Base-by-base conservation (phyloP, 2,797 vertebrate genomes). In the Peromyscus aztecus region DNA sequence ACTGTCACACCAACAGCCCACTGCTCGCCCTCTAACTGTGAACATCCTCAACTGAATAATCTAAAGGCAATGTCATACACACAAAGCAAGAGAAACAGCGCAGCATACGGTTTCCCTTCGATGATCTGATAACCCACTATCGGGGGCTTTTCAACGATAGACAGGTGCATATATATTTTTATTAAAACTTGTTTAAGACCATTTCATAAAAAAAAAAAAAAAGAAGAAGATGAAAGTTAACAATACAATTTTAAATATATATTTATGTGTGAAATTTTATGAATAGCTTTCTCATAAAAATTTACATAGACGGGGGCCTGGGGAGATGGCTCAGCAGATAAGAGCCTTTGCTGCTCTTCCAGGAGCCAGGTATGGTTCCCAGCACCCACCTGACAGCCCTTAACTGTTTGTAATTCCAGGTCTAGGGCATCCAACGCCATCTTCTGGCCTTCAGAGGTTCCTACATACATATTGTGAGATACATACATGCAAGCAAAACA, bases 201-300 rank as follows among this genome's bases (percentile, higher is more conserved):
- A 76, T 78, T 90, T 87, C 61, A 65, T 43, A 4, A 43, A 43
- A 43, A 43, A 43, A 43, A 43, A 3, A 52, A 52, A 49, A 46
- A n/a, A 46, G 6, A 90, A 55, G 37, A 61, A 91, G 92, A 52
- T 87, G 92, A 97, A 87, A 34, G 13, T 71, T 87, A 89, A 89
- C 63, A 85, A 49, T 34, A 67, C 87, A 75, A 67, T 77, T 78
- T 93, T 37, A 55, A 94, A 84, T 40, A 67, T 2, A 52, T 40
- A 61, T 10, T 10, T 55, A 84, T 29, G 75, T 29, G 16, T 37
- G 7, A 59, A 61, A 94, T 77, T 89, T 84, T 65, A 73, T 80
- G 43, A 83, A 31, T 21, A 91, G 6, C 55, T 84, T 94, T 76
- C 85, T 71, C 59, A 55, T 73, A 55, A 89, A 63, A 59, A 77